A percentile compares a stretch with the other conserved stretches of the same genome.
Conservation (phyloP, 2,888 invertebrate genomes). For the Nymphalis c-album region DNA sequence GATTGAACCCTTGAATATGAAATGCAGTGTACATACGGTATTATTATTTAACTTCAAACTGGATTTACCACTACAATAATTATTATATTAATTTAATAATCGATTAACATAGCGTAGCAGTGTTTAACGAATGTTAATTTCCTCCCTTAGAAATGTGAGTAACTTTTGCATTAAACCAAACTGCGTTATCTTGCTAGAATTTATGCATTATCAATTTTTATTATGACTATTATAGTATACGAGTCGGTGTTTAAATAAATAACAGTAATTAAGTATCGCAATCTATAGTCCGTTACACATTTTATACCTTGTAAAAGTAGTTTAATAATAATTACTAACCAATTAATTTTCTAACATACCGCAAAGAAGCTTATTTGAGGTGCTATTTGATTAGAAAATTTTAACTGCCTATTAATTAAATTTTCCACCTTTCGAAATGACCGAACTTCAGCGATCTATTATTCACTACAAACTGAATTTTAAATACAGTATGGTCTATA, state of each 20-base stretch:
- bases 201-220: conserved; percentile 3
- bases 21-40: too few relatives aligned
- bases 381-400: conserved; percentile 76
- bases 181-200: too few relatives aligned
- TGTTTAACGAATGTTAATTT: too few relatives aligned
- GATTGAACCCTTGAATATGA: too few relatives aligned
- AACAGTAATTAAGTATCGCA: conserved; percentile 5
- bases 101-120: too few relatives aligned
- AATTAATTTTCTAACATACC: conserved; percentile 56
- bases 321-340: conserved; percentile 56
- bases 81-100: too few relatives aligned
- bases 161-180: too few relatives aligned
- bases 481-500: conserved; percentile 64
- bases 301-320: conserved; percentile 14
- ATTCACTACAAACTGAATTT: conserved; percentile 60
- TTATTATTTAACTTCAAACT: too few relatives aligned
- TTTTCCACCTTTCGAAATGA: conserved; percentile 54
- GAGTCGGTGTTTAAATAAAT: background rate
- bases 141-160: too few relatives aligned
- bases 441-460: conserved; percentile 59
- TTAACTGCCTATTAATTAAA: conserved; percentile 62
- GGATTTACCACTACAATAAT: too few relatives aligned
- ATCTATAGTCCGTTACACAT: conserved; percentile 13
- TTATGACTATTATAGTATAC: conserved; percentile 2
- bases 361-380: conserved; percentile 75